These are phyloP conservation scores for Heteromormyrus szaboi DNA, from an alignment of 2,797 vertebrate genomes.

Conservation along the genomic window DNA sequence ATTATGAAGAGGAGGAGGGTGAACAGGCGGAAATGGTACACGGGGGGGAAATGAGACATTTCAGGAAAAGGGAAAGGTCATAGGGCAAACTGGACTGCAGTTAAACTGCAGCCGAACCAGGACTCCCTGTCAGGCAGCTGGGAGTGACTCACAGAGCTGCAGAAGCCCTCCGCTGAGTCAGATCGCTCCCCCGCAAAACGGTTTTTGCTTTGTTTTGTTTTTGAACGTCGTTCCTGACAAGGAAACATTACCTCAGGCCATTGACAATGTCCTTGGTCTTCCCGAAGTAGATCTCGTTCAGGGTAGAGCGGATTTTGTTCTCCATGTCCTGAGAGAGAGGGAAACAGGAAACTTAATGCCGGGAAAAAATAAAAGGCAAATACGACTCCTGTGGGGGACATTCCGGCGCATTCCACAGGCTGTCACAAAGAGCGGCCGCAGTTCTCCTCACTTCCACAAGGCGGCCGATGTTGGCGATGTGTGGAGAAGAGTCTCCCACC, in stretches of 20 bases:
- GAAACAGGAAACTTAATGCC: fast-evolving
- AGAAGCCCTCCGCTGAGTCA: background rate
- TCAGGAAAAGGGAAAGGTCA: background rate
- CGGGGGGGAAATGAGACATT: background rate
- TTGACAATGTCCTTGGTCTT: constrained; percentile 99
- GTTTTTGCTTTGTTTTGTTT: background rate
- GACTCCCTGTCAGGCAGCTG: background rate
- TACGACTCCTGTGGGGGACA: background rate
- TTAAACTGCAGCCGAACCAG: background rate
- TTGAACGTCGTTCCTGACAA: background rate
- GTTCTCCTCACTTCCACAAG: constrained; percentile 83
- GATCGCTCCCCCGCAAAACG: background rate
- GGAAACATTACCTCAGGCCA: constrained; percentile 79
- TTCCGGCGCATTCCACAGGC: background rate
- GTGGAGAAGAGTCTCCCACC: constrained; percentile 89
- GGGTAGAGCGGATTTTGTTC: constrained; percentile 98
- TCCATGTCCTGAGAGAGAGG: constrained; percentile 82
- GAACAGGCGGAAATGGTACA: background rate
- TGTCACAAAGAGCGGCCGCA: background rate
- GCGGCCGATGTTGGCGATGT: constrained; percentile 96
- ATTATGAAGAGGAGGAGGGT: background rate
- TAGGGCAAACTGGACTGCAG: background rate
- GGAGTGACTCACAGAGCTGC: background rate
- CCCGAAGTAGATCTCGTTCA: constrained; percentile 99
- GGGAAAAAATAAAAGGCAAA: background rate